Conservation (phyloP, 2,113 vertebrate genomes). For the Eurypyga helias region DNA sequence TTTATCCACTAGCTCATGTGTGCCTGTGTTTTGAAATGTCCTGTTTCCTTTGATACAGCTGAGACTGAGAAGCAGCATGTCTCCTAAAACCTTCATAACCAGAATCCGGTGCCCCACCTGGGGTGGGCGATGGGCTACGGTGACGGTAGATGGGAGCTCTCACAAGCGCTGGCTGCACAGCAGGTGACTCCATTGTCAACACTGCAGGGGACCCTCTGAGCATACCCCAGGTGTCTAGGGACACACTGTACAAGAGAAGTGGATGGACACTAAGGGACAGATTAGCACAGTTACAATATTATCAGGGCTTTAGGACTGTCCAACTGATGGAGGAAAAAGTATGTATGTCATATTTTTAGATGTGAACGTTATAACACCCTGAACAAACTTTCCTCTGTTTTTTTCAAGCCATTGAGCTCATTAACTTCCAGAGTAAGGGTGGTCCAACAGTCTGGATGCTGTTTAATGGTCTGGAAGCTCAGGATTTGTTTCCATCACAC, state of each 20-base stretch:
- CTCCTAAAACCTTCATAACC: background rate
- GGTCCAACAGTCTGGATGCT: background rate
- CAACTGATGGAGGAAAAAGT: background rate
- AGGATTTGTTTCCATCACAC: background rate
- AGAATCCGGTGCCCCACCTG: background rate
- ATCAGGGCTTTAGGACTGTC: background rate
- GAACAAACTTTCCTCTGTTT: background rate
- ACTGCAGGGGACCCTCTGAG: background rate
- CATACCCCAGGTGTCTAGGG: background rate
- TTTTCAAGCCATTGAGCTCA: background rate
- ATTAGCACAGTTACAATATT: background rate
- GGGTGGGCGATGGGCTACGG: background rate
- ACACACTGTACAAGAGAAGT: fast-evolving
- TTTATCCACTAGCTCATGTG: slow-evolving; percentile 5
- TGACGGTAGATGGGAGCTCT: background rate
- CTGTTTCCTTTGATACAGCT: background rate
- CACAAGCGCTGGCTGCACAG: background rate
- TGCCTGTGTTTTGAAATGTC: background rate
- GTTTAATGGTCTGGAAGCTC: background rate
- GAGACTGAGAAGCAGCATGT: background rate
- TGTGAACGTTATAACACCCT: background rate
- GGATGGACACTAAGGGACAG: background rate
- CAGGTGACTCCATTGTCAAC: fast-evolving
- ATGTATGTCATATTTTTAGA: fast-evolving
- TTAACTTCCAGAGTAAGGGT: background rate